phyloP scores from a whole-genome alignment of 2,797 vertebrate genomes.

The Poeciliopsis gracilis region DNA sequence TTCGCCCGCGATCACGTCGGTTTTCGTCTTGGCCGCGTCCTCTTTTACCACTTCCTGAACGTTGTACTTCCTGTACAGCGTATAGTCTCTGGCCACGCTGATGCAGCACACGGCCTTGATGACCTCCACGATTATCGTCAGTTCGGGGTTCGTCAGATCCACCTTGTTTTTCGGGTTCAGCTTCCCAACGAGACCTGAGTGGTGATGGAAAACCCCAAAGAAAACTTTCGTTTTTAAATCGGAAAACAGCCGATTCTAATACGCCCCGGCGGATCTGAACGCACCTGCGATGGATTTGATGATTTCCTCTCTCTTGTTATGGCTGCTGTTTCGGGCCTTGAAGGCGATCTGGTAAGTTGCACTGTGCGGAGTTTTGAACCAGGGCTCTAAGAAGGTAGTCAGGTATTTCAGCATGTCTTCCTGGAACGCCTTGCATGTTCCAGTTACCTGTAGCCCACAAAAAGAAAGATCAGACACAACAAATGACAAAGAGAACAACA shows the following conservation, averaged over 20 bases:
- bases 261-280: neutral
- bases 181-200: conserved; percentile 87
- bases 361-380: conserved; percentile 92
- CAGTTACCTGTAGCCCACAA: conserved; percentile 74
- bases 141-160: conserved; percentile 90
- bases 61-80: conserved; percentile 92
- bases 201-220: neutral
- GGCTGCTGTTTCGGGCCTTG: conserved; percentile 94
- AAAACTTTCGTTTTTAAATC: neutral
- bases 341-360: conserved; percentile 93
- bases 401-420: conserved; percentile 93
- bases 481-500: neutral
- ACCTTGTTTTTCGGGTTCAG: conserved; percentile 95
- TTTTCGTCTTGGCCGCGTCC: conserved; percentile 32
- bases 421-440: conserved; percentile 92
- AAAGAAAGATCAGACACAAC: neutral
- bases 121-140: conserved; percentile 93
- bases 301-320: conserved; percentile 91
- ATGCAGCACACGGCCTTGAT: conserved; percentile 93
- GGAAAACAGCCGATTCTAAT: too few relatives aligned
- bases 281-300: conserved; percentile 93
- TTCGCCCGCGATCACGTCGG: neutral
- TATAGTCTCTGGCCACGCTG: conserved; percentile 93
- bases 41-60: conserved; percentile 92
- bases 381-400: conserved; percentile 89